Conservation (phyloP, 2,113 vertebrate species). For the Engraulis encrasicolus region DNA sequence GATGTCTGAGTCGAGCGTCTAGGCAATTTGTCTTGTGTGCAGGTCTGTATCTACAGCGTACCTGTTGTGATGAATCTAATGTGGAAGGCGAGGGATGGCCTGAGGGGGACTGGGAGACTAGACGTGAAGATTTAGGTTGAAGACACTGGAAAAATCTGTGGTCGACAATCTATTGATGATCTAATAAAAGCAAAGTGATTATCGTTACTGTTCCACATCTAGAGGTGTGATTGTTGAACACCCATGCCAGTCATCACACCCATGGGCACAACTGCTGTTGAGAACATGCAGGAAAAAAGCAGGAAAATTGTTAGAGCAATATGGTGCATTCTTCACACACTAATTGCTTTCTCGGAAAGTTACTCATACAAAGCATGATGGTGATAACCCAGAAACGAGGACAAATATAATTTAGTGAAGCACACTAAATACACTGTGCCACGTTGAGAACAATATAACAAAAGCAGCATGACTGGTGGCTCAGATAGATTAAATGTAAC, state of each 20-base stretch:
- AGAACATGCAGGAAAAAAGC: background rate
- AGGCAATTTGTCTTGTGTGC: background rate
- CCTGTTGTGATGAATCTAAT: background rate
- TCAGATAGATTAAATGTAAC: too few species aligned
- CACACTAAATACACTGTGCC: too few species aligned
- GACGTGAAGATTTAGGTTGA: background rate
- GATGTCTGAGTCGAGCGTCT: background rate
- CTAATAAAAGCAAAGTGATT: background rate
- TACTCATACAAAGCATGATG: background rate
- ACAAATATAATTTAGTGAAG: background rate
- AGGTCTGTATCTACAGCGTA: background rate
- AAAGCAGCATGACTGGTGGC: too few species aligned
- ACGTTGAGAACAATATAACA: too few species aligned
- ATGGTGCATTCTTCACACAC: background rate
- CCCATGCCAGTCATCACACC: background rate
- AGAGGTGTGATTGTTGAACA: background rate
- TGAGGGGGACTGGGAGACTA: background rate
- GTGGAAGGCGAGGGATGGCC: background rate
- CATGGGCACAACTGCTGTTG: background rate
- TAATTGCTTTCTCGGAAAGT: too few species aligned
- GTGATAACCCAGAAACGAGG: background rate
- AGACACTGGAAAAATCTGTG: background rate
- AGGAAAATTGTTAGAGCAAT: background rate
- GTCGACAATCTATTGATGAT: background rate
- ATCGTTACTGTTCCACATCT: background rate